Evolutionary conservation across 1,140 invertebrate genomes (phyloP).

Genomic region (Dreissena polymorpha): DNA sequence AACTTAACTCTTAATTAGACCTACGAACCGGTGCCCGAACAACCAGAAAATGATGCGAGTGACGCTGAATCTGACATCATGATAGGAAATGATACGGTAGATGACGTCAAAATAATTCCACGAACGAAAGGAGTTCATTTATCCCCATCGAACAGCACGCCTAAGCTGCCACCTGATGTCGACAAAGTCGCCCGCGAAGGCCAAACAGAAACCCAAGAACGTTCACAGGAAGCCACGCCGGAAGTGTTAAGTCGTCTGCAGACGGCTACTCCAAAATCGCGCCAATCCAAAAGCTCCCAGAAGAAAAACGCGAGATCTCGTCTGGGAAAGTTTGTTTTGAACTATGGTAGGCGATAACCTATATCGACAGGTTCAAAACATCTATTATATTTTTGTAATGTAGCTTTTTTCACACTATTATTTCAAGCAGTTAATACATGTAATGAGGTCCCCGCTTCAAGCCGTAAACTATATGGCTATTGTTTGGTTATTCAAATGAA

Average conservation of each 20-base stretch:
- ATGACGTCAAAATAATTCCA: not conserved
- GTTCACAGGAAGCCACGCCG: too few relatives aligned
- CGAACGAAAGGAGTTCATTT: too few relatives aligned
- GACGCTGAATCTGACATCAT: constrained; percentile 19
- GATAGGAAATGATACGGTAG: not conserved
- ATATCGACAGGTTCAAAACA: not conserved
- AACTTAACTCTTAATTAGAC: not conserved
- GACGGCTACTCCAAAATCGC: constrained; percentile 8
- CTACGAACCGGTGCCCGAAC: constrained; percentile 27
- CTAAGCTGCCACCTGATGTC: not conserved
- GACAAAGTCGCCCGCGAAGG: not conserved
- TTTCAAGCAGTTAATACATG: too few relatives aligned
- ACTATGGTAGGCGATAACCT: constrained; percentile 25
- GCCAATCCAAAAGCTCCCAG: constrained; percentile 16
- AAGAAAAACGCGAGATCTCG: not conserved
- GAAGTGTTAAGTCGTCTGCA: not conserved
- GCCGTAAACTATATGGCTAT: too few relatives aligned
- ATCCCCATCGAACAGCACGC: too few relatives aligned
- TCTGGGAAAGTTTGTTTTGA: constrained; percentile 39
- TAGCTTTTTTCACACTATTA: too few relatives aligned
- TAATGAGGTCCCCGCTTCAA: too few relatives aligned
- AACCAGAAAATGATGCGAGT: constrained; percentile 18
- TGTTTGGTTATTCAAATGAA: too few relatives aligned
- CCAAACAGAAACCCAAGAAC: too few relatives aligned
- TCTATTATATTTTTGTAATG: too few relatives aligned